Evolutionary conservation across 2,888 invertebrate genomes (phyloP).

Genomic region (Lasioglossum vierecki): DNA sequence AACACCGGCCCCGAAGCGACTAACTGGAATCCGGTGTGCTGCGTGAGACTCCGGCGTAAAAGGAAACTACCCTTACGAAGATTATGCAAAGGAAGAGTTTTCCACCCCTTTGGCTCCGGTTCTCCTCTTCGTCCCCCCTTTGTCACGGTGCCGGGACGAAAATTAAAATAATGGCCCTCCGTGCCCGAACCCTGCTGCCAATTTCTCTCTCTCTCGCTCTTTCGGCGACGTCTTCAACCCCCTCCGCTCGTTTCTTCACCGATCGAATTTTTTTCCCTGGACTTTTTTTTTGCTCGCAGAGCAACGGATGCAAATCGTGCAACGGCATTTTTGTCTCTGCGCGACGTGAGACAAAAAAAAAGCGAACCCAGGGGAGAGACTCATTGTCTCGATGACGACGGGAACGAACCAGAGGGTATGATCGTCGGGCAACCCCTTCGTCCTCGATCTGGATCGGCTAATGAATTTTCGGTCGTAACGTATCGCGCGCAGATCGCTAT

Average conservation of each 20-base stretch:
- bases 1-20: slow-evolving; percentile 59
- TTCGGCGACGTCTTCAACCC: slow-evolving; percentile 41
- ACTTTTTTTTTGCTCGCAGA: slow-evolving; percentile 54
- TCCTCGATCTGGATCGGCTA: slow-evolving; percentile 64
- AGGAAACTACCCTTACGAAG: slow-evolving; percentile 72
- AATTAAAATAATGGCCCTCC: slow-evolving; percentile 57
- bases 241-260: slow-evolving; percentile 28
- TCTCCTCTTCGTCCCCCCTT: slow-evolving; percentile 19
- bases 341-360: slow-evolving; percentile 72
- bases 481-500: slow-evolving; percentile 33
- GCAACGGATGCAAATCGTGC: slow-evolving; percentile 74
- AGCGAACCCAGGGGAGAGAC: slow-evolving; percentile 10
- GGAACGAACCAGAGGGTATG: slow-evolving; percentile 26
- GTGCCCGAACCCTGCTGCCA: slow-evolving; percentile 33
- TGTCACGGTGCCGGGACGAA: slow-evolving; percentile 36
- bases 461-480: slow-evolving; percentile 72
- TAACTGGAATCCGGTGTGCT: slow-evolving; percentile 56
- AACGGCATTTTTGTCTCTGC: slow-evolving; percentile 78
- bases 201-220: slow-evolving; percentile 30
- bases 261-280: slow-evolving; percentile 53
- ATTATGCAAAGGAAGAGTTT: slow-evolving; percentile 75
- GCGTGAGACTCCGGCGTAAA: slow-evolving; percentile 70
- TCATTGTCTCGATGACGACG: slow-evolving; percentile 53
- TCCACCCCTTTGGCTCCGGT: slow-evolving; percentile 50
- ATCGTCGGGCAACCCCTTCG: slow-evolving; percentile 44